Conservation (phyloP, 2,113 vertebrate genomes). For the Laticauda laticaudata region DNA sequence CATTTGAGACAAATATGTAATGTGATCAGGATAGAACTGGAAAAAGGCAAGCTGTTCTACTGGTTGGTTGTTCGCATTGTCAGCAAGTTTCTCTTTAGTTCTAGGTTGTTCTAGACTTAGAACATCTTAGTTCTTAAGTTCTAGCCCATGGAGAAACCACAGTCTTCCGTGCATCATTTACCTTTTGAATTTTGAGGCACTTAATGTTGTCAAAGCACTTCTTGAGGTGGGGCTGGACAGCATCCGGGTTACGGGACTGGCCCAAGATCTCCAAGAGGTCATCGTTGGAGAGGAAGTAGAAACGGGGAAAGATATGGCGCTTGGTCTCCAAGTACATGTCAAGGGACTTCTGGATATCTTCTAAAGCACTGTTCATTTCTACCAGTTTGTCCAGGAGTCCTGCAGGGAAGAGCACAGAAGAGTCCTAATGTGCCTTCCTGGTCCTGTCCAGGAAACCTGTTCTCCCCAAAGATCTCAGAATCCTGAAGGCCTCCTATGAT, state of each 20-base stretch:
- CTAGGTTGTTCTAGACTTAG: too few relatives aligned
- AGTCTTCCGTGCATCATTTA: background rate
- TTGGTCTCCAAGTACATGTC: constrained; percentile 88
- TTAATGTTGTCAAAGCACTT: constrained; percentile 91
- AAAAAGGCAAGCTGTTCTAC: too few relatives aligned
- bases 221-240: constrained; percentile 86
- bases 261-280: constrained; percentile 87
- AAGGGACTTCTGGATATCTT: constrained; percentile 86
- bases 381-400: constrained; percentile 77
- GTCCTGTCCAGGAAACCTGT: background rate
- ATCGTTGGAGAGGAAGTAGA: constrained; percentile 89
- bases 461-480: background rate
- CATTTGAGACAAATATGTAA: too few relatives aligned
- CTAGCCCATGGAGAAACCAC: background rate
- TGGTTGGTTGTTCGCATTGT: too few relatives aligned
- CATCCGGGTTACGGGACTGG: constrained; percentile 82
- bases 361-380: constrained; percentile 77
- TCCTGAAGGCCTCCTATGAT: too few relatives aligned
- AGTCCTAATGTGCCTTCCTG: background rate
- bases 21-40: too few relatives aligned
- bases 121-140: too few relatives aligned
- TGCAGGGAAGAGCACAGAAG: constrained; percentile 33
- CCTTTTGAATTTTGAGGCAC: constrained; percentile 79
- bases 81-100: too few relatives aligned
- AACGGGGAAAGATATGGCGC: constrained; percentile 85